Evolutionary conservation across 2,113 vertebrate species (phyloP).

Genomic region (Columbina picui): DNA sequence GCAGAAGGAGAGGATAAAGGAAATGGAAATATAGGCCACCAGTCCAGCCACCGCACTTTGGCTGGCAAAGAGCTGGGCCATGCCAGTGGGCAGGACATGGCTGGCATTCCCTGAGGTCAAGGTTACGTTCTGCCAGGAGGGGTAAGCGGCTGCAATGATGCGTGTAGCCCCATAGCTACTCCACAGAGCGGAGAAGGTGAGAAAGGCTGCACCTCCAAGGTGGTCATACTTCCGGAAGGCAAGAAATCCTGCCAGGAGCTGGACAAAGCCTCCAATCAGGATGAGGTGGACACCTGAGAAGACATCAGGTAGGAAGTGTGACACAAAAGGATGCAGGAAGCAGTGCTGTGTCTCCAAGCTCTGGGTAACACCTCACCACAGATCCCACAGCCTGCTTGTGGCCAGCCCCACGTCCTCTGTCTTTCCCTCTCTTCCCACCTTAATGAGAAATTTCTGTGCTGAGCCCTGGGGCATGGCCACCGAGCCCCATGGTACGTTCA

Average conservation of each 20-base stretch:
- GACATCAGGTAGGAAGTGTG: neutral
- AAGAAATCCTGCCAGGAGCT: conserved; percentile 85
- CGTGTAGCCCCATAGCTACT: conserved; percentile 84
- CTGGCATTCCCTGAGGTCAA: neutral
- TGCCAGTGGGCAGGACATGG: neutral
- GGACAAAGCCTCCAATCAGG: conserved; percentile 85
- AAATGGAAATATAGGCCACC: conserved; percentile 83
- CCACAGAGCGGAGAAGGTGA: conserved; percentile 89
- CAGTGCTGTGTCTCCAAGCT: neutral
- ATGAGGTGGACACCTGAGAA: conserved; percentile 86
- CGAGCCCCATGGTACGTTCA: neutral
- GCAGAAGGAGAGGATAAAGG: conserved; percentile 86
- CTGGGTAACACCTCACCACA: rapidly evolving
- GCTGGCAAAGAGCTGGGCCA: neutral
- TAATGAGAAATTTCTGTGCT: too few species aligned
- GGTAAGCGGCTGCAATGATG: conserved; percentile 73
- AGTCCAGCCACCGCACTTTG: conserved; percentile 83
- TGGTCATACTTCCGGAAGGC: conserved; percentile 90
- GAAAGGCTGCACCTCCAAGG: conserved; percentile 83
- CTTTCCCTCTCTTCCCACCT: neutral
- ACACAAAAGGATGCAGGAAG: neutral
- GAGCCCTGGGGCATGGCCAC: neutral
- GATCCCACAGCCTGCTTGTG: neutral
- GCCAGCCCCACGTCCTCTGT: neutral
- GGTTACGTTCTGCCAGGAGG: neutral